Percentiles rank a stretch among this genome's conserved stretches.
These are phyloP conservation scores for Empis livida DNA, from an alignment of 2,888 invertebrate genomes.

Conservation along the genomic window DNA sequence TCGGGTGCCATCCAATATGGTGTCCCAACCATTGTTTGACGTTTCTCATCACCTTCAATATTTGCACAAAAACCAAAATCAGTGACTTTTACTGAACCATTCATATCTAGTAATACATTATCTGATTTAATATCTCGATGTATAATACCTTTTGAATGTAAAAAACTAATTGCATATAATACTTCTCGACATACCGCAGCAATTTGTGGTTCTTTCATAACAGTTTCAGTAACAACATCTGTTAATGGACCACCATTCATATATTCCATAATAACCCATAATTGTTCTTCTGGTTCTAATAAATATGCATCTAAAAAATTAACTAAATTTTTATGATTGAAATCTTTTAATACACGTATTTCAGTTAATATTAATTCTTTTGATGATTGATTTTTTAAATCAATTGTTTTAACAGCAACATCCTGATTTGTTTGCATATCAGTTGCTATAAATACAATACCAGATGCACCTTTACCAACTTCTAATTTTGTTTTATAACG, in stretches of 20 bases:
- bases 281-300: conserved; percentile 74
- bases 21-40: conserved; percentile 97
- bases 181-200: conserved; percentile 89
- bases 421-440: conserved; percentile 56
- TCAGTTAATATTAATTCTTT: conserved; percentile 94
- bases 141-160: conserved; percentile 81
- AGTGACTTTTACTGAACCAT: conserved; percentile 81
- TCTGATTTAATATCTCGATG: conserved; percentile 97
- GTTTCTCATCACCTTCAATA: conserved; percentile 83
- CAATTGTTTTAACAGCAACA: conserved; percentile 95
- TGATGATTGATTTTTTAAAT: conserved; percentile 85
- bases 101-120: conserved; percentile 86
- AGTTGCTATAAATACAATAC: conserved; percentile 81
- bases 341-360: conserved; percentile 80
- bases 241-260: conserved; percentile 91
- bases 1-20: conserved; percentile 99
- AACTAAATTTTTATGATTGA: conserved; percentile 87
- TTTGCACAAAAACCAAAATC: conserved; percentile 99
- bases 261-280: conserved; percentile 96
- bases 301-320: conserved; percentile 91
- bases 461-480: conserved; percentile 85
- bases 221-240: conserved; percentile 92
- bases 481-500: conserved; percentile 72
- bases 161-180: conserved; percentile 74
- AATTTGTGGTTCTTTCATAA: conserved; percentile 94